These are phyloP conservation scores for Gambusia affinis DNA, from an alignment of 2,113 vertebrate genomes.

Conservation along the genomic window DNA sequence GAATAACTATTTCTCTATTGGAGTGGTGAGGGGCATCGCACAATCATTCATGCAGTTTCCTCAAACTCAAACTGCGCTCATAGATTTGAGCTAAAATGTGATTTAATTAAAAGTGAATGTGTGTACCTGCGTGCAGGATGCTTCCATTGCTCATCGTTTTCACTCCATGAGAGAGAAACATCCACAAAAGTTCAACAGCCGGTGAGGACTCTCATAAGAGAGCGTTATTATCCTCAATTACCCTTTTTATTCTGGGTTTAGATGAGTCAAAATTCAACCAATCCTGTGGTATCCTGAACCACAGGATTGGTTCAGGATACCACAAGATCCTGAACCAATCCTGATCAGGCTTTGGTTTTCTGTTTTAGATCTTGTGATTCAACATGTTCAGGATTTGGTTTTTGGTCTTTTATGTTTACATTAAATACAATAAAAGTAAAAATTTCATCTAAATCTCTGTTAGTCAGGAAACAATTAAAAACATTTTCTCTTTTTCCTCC, in stretches of 20 bases:
- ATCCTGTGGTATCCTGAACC: neutral
- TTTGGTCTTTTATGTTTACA: neutral
- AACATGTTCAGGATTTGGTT: neutral
- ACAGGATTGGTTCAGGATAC: too few species aligned
- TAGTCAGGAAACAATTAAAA: neutral
- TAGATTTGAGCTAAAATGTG: neutral
- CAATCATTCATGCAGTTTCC: neutral
- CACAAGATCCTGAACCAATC: too few species aligned
- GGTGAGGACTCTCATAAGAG: constrained; percentile 73
- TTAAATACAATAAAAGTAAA: neutral
- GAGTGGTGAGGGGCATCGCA: constrained; percentile 82
- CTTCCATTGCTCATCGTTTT: constrained; percentile 93
- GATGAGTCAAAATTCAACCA: neutral
- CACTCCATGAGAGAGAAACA: constrained; percentile 93
- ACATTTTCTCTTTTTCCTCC: constrained; percentile 9
- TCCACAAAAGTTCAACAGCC: constrained; percentile 94
- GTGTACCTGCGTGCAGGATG: constrained; percentile 80
- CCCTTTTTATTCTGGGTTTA: neutral
- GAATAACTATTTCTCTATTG: constrained; percentile 94
- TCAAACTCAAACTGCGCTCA: neutral
- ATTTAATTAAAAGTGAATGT: neutral
- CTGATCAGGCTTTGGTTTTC: neutral
- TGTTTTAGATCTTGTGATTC: neutral
- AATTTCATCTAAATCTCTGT: neutral
- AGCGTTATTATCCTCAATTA: neutral